A percentile compares a stretch with the other conserved stretches of the same genome.
Evolutionary conservation across 2,797 vertebrate species (phyloP).

Genomic region (Syngnathus acus): DNA sequence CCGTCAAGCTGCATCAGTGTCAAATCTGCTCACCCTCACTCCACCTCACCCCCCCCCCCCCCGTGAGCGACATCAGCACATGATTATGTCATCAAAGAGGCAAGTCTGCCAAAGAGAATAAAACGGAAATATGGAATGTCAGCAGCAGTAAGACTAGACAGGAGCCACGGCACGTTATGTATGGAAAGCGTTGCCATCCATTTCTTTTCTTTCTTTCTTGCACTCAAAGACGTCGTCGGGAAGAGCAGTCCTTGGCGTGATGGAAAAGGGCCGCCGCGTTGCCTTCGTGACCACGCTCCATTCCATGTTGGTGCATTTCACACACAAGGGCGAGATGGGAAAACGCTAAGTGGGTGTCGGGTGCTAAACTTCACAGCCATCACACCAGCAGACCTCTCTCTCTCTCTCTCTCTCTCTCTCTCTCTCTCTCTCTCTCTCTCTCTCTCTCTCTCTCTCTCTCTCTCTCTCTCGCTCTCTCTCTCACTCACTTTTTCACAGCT

Average conservation of each 20-base stretch:
- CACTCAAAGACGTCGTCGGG: not conserved
- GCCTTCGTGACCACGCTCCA: not conserved
- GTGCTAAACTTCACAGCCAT: not conserved
- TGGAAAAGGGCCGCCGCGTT: not conserved
- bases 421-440: too few species aligned
- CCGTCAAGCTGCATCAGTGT: not conserved
- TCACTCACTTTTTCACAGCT: not conserved
- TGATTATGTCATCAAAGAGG: constrained; percentile 5
- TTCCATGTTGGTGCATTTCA: not conserved
- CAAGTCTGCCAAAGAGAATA: not conserved
- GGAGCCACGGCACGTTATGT: not conserved
- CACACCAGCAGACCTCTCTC: not conserved
- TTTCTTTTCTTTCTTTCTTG: too few species aligned
- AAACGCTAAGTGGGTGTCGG: not conserved
- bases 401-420: too few species aligned
- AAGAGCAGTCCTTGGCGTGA: not conserved
- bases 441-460: too few species aligned
- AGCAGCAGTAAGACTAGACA: not conserved
- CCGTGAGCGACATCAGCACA: not conserved
- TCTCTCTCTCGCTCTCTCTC: too few species aligned
- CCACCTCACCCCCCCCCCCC: not conserved
- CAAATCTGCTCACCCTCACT: not conserved
- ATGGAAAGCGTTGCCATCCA: not conserved
- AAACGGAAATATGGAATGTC: not conserved
- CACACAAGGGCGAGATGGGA: not conserved